A percentile compares a stretch with the other conserved stretches of the same genome.
These are phyloP conservation scores for Gymnoscelis rufifasciata DNA, from an alignment of 2,888 invertebrate genomes.

Conservation along the genomic window DNA sequence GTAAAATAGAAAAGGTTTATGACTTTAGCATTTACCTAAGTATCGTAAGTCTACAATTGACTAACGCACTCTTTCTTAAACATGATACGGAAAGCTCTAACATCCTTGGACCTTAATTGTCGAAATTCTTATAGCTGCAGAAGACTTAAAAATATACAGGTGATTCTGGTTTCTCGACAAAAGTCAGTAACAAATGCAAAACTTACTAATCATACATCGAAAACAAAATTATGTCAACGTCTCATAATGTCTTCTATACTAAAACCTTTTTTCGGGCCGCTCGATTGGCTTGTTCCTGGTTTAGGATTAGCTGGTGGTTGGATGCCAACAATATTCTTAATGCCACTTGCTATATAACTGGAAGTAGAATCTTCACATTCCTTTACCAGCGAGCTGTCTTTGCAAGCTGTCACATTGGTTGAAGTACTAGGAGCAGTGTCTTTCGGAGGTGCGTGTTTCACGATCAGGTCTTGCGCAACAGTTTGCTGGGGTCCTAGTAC, in stretches of 20 bases:
- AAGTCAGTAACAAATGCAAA: conserved; percentile 12
- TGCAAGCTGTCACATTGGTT: conserved; percentile 60
- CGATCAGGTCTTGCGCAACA: conserved; percentile 73
- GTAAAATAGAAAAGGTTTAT: no score
- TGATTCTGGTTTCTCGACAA: background rate
- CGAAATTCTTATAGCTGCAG: no score
- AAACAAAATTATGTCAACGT: conserved; percentile 53
- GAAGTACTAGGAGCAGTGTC: conserved; percentile 60
- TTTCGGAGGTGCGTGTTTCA: conserved; percentile 74
- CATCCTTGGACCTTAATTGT: no score
- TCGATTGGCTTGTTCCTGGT: conserved; percentile 78
- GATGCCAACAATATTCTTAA: conserved; percentile 74
- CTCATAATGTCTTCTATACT: conserved; percentile 95
- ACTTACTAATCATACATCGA: conserved; percentile 31
- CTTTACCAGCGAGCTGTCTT: conserved; percentile 48
- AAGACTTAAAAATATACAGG: no score
- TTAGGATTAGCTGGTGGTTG: conserved; percentile 69
- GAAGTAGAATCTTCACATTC: conserved; percentile 54
- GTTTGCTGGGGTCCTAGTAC: conserved; percentile 72
- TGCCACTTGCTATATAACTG: conserved; percentile 66
- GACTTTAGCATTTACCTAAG: no score
- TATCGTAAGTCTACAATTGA: no score
- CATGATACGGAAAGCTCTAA: no score
- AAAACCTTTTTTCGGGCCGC: conserved; percentile 88
- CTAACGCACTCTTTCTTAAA: no score